Conservation (phyloP, 2,888 invertebrate genomes). For the Agriopis marginaria region DNA sequence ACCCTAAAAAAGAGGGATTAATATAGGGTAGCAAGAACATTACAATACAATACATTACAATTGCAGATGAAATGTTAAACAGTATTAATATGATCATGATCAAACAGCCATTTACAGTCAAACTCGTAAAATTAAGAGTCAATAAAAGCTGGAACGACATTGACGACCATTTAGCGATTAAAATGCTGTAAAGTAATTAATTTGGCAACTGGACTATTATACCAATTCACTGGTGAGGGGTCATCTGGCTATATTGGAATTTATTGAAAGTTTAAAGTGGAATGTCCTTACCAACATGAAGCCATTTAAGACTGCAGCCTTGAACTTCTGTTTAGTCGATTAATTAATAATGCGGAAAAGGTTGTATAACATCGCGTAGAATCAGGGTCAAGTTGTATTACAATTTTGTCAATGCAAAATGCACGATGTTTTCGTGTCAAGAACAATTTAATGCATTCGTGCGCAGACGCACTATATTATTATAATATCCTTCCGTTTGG, state of each 20-base stretch:
- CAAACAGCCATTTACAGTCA: constrained; percentile 3
- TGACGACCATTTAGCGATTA: constrained; percentile 38
- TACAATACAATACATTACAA: too few species aligned
- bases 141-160: constrained; percentile 33
- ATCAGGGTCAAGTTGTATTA: constrained; percentile 2
- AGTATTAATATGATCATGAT: background rate
- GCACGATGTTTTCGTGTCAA: background rate
- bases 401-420: background rate
- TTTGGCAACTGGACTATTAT: constrained; percentile 39
- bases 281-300: constrained; percentile 55
- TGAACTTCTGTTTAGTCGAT: constrained; percentile 30
- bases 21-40: background rate
- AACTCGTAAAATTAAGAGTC: constrained; percentile 14
- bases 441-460: background rate
- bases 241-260: constrained; percentile 26
- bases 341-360: constrained; percentile 11
- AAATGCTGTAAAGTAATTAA: constrained; percentile 45
- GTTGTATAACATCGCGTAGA: constrained; percentile 7
- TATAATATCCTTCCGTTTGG: too few species aligned
- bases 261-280: constrained; percentile 49
- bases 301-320: constrained; percentile 19
- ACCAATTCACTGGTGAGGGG: constrained; percentile 41
- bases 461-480: background rate
- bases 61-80: background rate
- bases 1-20: background rate